phyloP scores from a whole-genome alignment of 2,113 vertebrate genomes.

The Corvus moneduloides region DNA sequence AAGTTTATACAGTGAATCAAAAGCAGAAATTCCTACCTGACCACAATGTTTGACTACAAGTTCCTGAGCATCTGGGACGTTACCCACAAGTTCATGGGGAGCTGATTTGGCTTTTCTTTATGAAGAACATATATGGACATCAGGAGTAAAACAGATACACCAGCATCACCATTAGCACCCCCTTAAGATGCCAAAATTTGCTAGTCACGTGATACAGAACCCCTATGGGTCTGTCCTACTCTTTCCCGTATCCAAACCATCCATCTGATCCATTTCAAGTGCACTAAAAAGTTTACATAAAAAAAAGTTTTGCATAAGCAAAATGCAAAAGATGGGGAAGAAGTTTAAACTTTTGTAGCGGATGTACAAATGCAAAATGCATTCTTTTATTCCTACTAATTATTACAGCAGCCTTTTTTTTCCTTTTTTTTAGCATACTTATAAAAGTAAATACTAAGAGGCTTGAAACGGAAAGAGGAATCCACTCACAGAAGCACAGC shows the following conservation, averaged over 20 bases:
- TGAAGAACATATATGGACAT: not conserved
- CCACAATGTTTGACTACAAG: not conserved
- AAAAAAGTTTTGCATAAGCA: not conserved
- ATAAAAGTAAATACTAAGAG: not conserved
- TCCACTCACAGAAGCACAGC: not conserved
- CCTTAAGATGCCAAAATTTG: not conserved
- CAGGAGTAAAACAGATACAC: not conserved
- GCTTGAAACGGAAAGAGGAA: not conserved
- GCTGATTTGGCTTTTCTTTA: not conserved
- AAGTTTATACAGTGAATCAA: not conserved
- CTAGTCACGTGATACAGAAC: not conserved
- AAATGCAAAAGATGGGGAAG: not conserved
- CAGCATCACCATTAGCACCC: not conserved
- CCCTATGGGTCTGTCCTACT: not conserved
- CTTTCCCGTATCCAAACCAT: not conserved
- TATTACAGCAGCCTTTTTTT: not conserved
- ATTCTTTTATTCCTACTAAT: not conserved
- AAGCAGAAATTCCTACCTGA: not conserved
- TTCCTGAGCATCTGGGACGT: not conserved
- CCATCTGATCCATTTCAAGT: not conserved
- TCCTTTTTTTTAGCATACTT: not conserved
- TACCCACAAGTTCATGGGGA: not conserved
- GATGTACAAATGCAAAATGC: not conserved
- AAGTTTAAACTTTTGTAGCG: not conserved
- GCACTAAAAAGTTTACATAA: not conserved